These are phyloP conservation scores for Perca fluviatilis DNA, from an alignment of 2,113 vertebrate genomes.

Conservation along the genomic window DNA sequence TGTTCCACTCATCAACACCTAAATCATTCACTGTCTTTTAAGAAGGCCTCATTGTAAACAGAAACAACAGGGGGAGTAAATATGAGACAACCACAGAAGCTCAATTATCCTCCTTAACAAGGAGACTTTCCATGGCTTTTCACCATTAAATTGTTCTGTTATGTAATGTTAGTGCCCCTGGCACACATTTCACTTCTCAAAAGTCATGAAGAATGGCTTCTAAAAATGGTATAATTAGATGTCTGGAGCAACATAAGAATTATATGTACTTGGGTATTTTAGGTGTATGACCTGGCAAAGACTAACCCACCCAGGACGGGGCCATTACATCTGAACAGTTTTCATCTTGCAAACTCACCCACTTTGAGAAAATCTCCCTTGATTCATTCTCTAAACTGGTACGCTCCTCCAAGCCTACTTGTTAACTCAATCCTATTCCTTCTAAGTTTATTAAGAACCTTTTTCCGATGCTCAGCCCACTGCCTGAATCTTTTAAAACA, in stretches of 20 bases:
- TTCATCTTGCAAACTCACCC: not conserved
- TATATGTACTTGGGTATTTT: constrained; percentile 7
- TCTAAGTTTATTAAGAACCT: too few relatives aligned
- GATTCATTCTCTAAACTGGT: not conserved
- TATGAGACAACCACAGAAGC: constrained; percentile 60
- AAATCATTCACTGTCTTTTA: constrained; percentile 46
- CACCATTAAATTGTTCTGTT: constrained; percentile 46
- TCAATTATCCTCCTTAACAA: constrained; percentile 61
- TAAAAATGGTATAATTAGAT: constrained; percentile 61
- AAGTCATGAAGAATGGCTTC: constrained; percentile 37
- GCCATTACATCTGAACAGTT: not conserved
- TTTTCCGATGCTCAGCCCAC: too few relatives aligned
- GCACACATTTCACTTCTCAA: constrained; percentile 20
- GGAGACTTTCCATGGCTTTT: constrained; percentile 66
- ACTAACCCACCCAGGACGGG: not conserved
- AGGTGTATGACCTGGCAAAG: not conserved
- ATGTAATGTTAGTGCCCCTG: constrained; percentile 49
- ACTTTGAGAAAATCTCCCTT: not conserved
- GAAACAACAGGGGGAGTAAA: constrained; percentile 58
- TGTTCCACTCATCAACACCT: constrained; percentile 63
- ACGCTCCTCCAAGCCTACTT: not conserved
- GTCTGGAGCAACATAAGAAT: constrained; percentile 53
- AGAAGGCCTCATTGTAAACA: constrained; percentile 65
- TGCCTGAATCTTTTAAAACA: too few relatives aligned
- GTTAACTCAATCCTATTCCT: not conserved